phyloP scores from a whole-genome alignment of 2,113 vertebrate genomes.

The Podarcis raffonei region DNA sequence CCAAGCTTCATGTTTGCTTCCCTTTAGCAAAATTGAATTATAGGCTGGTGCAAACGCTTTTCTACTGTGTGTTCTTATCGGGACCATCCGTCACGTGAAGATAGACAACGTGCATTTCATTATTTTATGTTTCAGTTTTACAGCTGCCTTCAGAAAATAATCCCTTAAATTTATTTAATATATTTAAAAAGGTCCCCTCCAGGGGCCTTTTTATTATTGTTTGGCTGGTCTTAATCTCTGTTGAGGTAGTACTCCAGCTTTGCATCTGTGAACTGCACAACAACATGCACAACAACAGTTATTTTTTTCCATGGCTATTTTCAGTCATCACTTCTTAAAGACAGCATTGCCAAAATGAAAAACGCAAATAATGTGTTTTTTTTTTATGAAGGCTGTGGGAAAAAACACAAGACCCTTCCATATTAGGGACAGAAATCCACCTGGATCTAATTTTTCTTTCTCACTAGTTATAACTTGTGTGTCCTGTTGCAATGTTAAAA shows the following conservation, averaged over 20 bases:
- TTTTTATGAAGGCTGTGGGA: background rate
- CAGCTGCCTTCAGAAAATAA: background rate
- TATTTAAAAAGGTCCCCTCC: background rate
- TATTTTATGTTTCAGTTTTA: conserved; percentile 26
- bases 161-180: background rate
- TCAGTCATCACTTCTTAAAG: conserved; percentile 1
- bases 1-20: conserved; percentile 13
- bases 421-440: background rate
- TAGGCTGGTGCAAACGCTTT: conserved; percentile 11
- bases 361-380: background rate
- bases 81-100: background rate
- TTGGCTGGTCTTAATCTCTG: background rate
- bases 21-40: conserved; percentile 6
- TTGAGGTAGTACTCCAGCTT: background rate
- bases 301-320: background rate
- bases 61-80: conserved; percentile 31
- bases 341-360: background rate
- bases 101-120: background rate
- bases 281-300: background rate
- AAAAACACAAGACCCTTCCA: background rate
- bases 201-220: background rate
- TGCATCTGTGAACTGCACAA: background rate
- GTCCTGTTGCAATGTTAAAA: background rate
- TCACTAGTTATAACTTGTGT: background rate
- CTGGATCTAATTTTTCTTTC: background rate